These are phyloP conservation scores for Oncorhynchus mykiss DNA, from an alignment of 2,113 vertebrate species.

Conservation along the genomic window DNA sequence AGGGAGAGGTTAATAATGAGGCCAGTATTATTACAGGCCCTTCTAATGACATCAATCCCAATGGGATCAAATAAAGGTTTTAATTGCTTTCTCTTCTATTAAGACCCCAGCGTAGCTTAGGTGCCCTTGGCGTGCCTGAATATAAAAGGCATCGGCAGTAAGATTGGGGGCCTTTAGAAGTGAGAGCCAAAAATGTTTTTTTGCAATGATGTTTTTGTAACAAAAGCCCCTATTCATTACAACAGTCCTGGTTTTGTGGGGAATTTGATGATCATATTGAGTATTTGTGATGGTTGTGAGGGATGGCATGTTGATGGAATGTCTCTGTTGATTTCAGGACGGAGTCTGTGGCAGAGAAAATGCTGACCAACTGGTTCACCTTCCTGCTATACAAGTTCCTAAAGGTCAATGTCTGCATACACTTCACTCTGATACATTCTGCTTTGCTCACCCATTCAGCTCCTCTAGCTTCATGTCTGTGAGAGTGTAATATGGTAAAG, in stretches of 20 bases:
- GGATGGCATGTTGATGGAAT: constrained; percentile 54
- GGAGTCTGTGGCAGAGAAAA: constrained; percentile 72
- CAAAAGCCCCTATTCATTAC: constrained; percentile 56
- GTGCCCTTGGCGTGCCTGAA: constrained; percentile 61
- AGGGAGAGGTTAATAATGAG: constrained; percentile 64
- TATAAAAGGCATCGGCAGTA: constrained; percentile 52
- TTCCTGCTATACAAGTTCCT: constrained; percentile 73
- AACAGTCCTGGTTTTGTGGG: constrained; percentile 39
- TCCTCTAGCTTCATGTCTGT: too few relatives aligned
- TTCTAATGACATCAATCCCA: constrained; percentile 68
- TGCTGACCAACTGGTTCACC: constrained; percentile 73
- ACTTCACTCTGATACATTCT: too few relatives aligned
- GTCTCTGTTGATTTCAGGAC: constrained; percentile 51
- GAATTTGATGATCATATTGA: constrained; percentile 51
- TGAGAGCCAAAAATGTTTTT: constrained; percentile 41
- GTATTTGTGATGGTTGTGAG: constrained; percentile 50
- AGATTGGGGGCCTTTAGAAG: constrained; percentile 53
- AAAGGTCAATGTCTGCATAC: constrained; percentile 49
- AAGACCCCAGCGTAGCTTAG: constrained; percentile 57
- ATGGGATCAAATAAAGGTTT: constrained; percentile 72
- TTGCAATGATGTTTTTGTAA: constrained; percentile 57
- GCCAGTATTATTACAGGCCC: constrained; percentile 68
- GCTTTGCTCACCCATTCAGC: too few relatives aligned
- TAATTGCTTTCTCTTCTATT: constrained; percentile 75
- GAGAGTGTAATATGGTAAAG: too few relatives aligned